phyloP scores from a whole-genome alignment of 2,797 vertebrate genomes.

The Muscicapa comitata region DNA sequence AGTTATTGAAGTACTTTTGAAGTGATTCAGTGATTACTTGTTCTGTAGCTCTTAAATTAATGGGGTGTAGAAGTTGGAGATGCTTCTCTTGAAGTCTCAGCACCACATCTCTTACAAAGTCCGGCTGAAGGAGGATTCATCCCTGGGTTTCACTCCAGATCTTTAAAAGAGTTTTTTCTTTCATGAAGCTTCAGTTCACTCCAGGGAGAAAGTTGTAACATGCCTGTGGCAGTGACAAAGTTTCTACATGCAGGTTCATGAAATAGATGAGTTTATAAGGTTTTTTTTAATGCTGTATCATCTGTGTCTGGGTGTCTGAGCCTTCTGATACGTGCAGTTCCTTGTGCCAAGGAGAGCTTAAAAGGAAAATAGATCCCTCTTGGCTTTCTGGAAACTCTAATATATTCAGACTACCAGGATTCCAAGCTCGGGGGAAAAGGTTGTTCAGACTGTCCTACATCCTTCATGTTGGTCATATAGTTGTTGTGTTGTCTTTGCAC shows the following conservation, averaged over 20 bases:
- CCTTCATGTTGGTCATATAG: background rate
- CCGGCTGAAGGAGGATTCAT: background rate
- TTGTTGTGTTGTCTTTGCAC: background rate
- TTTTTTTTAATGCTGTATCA: background rate
- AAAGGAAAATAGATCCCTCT: background rate
- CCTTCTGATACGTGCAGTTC: background rate
- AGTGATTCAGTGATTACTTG: background rate
- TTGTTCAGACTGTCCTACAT: background rate
- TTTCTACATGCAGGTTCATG: background rate
- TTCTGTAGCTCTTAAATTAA: background rate
- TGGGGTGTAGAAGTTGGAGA: background rate
- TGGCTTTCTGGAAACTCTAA: background rate
- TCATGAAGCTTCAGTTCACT: background rate
- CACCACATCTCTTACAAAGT: background rate
- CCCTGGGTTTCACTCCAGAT: background rate
- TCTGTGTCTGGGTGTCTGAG: background rate
- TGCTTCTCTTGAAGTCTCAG: background rate
- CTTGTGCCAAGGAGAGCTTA: background rate
- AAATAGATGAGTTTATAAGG: background rate
- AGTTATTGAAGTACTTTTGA: background rate
- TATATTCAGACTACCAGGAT: background rate
- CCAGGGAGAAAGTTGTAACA: background rate
- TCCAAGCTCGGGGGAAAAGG: background rate
- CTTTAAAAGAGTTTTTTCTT: background rate
- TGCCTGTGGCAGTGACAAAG: background rate